These are phyloP conservation scores for Corythoichthys haematopterus DNA, from an alignment of 2,113 vertebrate species.

Conservation along the genomic window DNA sequence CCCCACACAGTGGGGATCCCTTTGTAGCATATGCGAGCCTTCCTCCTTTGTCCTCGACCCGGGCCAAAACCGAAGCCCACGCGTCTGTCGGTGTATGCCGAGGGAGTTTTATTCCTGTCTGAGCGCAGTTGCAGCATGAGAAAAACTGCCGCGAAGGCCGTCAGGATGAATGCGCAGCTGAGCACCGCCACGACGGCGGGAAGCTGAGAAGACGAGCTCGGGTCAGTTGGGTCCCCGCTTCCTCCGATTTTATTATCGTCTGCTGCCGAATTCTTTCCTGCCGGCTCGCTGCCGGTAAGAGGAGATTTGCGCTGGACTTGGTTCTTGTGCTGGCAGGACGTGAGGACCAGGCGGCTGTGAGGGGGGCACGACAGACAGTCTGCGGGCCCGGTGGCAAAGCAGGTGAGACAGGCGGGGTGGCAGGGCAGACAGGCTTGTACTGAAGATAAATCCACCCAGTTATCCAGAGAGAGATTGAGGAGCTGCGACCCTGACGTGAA, in stretches of 20 bases:
- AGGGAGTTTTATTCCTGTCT: conserved; percentile 81
- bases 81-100: conserved; percentile 70
- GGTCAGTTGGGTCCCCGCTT: conserved; percentile 28
- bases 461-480: conserved; percentile 80
- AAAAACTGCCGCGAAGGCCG: conserved; percentile 82
- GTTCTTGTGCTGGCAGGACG: conserved; percentile 85
- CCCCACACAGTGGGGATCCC: conserved; percentile 94
- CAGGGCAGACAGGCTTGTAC: conserved; percentile 87
- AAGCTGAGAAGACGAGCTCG: conserved; percentile 55
- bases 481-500: conserved; percentile 75
- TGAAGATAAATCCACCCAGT: conserved; percentile 79
- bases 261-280: conserved; percentile 13
- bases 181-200: conserved; percentile 79
- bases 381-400: conserved; percentile 70
- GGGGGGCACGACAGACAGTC: conserved; percentile 88
- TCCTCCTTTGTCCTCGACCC: conserved; percentile 52
- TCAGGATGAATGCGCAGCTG: conserved; percentile 84
- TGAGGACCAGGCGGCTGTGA: conserved; percentile 80
- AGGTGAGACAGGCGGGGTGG: conserved; percentile 84
- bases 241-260: conserved; percentile 5
- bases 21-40: conserved; percentile 82
- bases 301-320: conserved; percentile 87
- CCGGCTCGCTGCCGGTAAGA: conserved; percentile 10
- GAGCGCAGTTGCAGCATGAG: conserved; percentile 86
- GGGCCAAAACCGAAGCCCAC: conserved; percentile 61